Evolutionary conservation across 2,888 invertebrate species (phyloP).

Genomic region (Phoenoteleia sp.): DNA sequence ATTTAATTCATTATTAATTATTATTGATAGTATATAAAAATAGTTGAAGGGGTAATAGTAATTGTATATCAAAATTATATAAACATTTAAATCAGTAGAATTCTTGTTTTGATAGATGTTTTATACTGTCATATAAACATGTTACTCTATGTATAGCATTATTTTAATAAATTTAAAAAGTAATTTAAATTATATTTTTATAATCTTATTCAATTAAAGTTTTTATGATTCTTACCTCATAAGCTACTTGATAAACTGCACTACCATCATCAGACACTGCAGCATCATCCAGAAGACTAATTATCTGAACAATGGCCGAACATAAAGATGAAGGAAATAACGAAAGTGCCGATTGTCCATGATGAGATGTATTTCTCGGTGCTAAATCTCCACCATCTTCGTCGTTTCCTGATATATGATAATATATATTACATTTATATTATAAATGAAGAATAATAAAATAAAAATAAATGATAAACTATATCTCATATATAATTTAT

Average conservation of each 20-base stretch:
- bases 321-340: constrained; percentile 99
- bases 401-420: constrained; percentile 84
- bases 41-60: too few relatives aligned
- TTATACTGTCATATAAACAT: too few relatives aligned
- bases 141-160: too few relatives aligned
- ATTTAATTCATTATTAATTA: not conserved
- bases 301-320: constrained; percentile 98
- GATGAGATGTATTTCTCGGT: constrained; percentile 92
- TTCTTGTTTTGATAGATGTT: too few relatives aligned
- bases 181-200: too few relatives aligned
- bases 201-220: too few relatives aligned
- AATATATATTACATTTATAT: too few relatives aligned
- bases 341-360: constrained; percentile 96
- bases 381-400: constrained; percentile 89
- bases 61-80: too few relatives aligned
- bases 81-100: too few relatives aligned
- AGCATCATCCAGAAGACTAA: constrained; percentile 97
- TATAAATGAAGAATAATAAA: not conserved
- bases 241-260: constrained; percentile 98
- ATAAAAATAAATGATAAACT: not conserved
- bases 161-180: too few relatives aligned
- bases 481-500: not conserved
- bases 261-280: constrained; percentile 98
- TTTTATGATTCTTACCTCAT: constrained; percentile 91
- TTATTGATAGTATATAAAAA: too few relatives aligned